Conservation (phyloP, 2,113 vertebrate genomes). For the Tylochromis polylepis region DNA sequence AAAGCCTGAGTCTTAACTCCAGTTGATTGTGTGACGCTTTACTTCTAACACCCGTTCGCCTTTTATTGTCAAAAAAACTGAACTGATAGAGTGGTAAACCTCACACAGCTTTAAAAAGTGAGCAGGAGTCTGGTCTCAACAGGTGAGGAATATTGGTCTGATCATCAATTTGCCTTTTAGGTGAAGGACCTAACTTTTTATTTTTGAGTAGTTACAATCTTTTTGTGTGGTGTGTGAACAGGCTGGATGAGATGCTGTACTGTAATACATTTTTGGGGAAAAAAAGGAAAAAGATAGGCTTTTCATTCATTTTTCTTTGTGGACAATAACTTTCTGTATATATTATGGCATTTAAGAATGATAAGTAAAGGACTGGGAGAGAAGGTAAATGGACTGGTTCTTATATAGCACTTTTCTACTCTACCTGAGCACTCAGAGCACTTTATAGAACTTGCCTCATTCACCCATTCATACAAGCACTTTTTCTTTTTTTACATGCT, state of each 20-base stretch:
- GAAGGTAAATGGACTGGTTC: neutral
- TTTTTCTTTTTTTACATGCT: neutral
- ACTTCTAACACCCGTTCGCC: neutral
- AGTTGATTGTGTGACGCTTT: neutral
- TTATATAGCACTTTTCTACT: neutral
- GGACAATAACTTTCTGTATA: neutral
- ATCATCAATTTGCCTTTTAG: neutral
- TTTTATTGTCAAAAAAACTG: neutral
- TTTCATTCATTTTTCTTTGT: neutral
- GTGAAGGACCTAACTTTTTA: neutral
- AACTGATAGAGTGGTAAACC: neutral
- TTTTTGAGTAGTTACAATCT: neutral
- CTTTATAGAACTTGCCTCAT: neutral
- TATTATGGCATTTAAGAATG: neutral
- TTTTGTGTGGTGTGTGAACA: neutral
- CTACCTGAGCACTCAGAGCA: too few species aligned
- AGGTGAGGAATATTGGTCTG: neutral
- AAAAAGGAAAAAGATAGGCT: neutral
- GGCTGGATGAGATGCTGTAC: neutral
- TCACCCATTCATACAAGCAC: neutral
- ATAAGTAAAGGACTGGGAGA: neutral
- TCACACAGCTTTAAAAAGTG: neutral
- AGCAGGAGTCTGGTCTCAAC: neutral
- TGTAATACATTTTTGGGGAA: rapidly evolving
- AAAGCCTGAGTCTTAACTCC: neutral